Evolutionary conservation across 2,888 invertebrate species (phyloP), one percentile per base, ranked within the genome.

Genomic region (Sipha maydis): DNA sequence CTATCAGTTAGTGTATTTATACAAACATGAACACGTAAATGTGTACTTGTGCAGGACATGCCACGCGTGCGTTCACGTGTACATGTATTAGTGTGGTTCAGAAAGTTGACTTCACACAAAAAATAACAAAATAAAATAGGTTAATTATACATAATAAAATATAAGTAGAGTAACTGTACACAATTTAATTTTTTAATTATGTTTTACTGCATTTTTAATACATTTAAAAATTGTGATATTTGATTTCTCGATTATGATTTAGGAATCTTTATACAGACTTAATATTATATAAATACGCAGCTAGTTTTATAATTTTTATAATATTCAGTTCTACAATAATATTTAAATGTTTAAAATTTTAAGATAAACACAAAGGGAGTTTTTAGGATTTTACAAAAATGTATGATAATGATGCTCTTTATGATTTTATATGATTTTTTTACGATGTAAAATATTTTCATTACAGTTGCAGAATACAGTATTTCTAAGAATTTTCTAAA

Each of bases 51-150:
- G 31, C 61, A 61, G 25, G 9, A 8, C 21, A 25, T 21, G 61
- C 61, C 61, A 21, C 61, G 69, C 28, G 69, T 28, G 69, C 69
- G 69, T 69, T 69, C 28, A 28, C 28, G 67, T 82, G 69, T 21
- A 21, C 3, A 28, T 11, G 28, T 31, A 31, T 11, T 48, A 75
- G n/a, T 73, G 73, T 73, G 38, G n/a, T 75, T 61, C 56, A 84
- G 75, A 84, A 84, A 84, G 75, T 84, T 84, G 38, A 61, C n/a
- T 83, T 78, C 21, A 79, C 25, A 79, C 17, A 73, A 73, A 79
- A 56, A 71, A 83, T 71, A 73, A 54, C 4, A 73, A 73, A 79
- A 56, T 48, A 83, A 83, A 73, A 54, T 54, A 73, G 83, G 83
- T 83, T 83, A 54, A 83, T 73, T 73, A 34, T 19, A 82, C 28